Evolutionary conservation across 2,888 invertebrate genomes (phyloP), one percentile per base, ranked within the genome.

Genomic region (Tachina fera): DNA sequence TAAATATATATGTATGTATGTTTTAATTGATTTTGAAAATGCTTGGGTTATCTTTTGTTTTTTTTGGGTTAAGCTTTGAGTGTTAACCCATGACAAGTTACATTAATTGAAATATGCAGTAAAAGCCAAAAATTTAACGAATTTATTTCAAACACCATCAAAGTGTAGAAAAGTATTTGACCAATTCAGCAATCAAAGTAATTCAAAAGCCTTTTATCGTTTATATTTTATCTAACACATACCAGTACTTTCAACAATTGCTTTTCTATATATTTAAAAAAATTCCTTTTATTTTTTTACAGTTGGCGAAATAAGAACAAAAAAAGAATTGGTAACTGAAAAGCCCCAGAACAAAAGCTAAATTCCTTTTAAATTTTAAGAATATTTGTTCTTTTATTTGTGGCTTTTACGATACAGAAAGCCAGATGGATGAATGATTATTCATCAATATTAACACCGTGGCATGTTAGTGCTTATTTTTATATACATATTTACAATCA

Each of bases 111-210:
- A 31, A 31, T 31, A 31, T 31, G 31, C 31, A 31, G 31, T 31
- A 31, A 31, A 31, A 31, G 31, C 31, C 31, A 31, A 2, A 22
- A 31, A 31, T 31, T 31, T 31, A 31, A 31, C 31, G 31, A 31
- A 31, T 31, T 31, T 31, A 31, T 31, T 31, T 31, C 31, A 31
- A 5, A 31, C 6, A 31, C 6, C 6, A 31, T 31, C 31, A 31
- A 6, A 31, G 6, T 31, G 31, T 31, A 31, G 6, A 31, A 5
- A 31, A 31, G 0, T 31, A 31, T 31, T 31, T 31, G 31, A 31
- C 31, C 31, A 31, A 31, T 31, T 6, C 31, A 19, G 14, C 70
- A 71, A 22, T 71, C 56, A 45, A 45, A 71, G 58, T 39, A 72
- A 58, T 49, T 72, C 31, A 60, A 39, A n/a, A 31, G 31, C 31